phyloP scores from a whole-genome alignment of 2,888 invertebrate genomes.

The Saturnia japonica region DNA sequence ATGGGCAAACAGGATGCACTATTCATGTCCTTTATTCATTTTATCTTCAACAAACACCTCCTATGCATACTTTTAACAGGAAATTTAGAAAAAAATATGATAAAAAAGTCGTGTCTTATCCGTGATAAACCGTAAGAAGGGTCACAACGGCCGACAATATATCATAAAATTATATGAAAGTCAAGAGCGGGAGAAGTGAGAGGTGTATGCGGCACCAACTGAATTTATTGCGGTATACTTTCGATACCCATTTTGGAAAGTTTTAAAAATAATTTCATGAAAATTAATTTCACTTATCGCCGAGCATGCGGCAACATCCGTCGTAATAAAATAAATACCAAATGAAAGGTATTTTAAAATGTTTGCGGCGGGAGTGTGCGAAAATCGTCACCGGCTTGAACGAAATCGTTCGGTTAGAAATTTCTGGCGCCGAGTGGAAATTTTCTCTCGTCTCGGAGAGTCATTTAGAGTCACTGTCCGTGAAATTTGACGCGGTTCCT shows the following conservation, averaged over 20 bases:
- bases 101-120: slow-evolving; percentile 51
- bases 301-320: slow-evolving; percentile 30
- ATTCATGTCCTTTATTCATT: slow-evolving; percentile 39
- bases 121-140: slow-evolving; percentile 77
- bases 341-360: slow-evolving; percentile 40
- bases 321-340: slow-evolving; percentile 24
- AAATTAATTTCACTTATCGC: slow-evolving; percentile 57
- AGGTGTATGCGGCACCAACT: slow-evolving; percentile 66
- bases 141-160: slow-evolving; percentile 76
- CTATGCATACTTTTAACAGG: slow-evolving; percentile 60
- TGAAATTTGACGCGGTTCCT: slow-evolving; percentile 73
- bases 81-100: slow-evolving; percentile 48
- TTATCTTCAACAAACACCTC: slow-evolving; percentile 52
- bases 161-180: slow-evolving; percentile 82
- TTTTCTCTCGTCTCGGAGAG: slow-evolving; percentile 61
- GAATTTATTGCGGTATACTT: slow-evolving; percentile 78
- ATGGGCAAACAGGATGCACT: slow-evolving; percentile 43
- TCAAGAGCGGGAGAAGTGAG: slow-evolving; percentile 77
- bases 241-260: slow-evolving; percentile 76
- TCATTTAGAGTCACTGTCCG: slow-evolving; percentile 63
- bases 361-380: slow-evolving; percentile 40
- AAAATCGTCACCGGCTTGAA: slow-evolving; percentile 45
- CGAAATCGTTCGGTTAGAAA: slow-evolving; percentile 67
- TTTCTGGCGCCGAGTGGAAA: slow-evolving; percentile 57
- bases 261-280: slow-evolving; percentile 65